Conservation (phyloP, 2,797 vertebrate genomes). For the Cirrhinus mrigala region DNA sequence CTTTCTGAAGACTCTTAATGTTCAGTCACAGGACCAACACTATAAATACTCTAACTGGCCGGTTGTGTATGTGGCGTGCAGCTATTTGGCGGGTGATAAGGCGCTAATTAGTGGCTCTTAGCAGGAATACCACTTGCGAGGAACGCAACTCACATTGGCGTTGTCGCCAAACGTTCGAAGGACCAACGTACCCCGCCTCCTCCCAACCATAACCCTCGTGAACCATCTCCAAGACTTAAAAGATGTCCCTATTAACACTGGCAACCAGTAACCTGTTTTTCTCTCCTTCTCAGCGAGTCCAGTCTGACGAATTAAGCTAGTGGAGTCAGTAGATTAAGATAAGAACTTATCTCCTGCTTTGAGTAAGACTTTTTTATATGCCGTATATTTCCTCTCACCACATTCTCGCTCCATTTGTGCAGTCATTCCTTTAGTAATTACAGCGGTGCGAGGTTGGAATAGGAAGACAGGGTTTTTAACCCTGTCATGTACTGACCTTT, state of each 20-base stretch:
- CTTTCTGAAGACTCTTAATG: conserved; percentile 27
- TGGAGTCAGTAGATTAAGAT: conserved; percentile 98
- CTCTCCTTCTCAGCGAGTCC: conserved; percentile 77
- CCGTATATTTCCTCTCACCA: conserved; percentile 83
- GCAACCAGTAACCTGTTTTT: conserved; percentile 89
- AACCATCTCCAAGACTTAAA: conserved; percentile 87
- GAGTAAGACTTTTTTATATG: conserved; percentile 96
- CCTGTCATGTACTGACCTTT: conserved; percentile 76
- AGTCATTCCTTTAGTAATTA: conserved; percentile 89
- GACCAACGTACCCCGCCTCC: conserved; percentile 80
- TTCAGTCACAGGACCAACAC: conserved; percentile 67
- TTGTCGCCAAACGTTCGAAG: conserved; percentile 82
- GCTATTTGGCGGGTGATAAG: conserved; percentile 82
- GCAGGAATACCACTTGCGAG: conserved; percentile 73
- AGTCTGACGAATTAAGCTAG: conserved; percentile 97
- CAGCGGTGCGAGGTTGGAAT: conserved; percentile 81
- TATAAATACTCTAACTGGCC: conserved; percentile 79
- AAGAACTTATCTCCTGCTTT: conserved; percentile 96
- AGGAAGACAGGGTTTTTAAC: conserved; percentile 79
- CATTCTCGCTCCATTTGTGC: conserved; percentile 51
- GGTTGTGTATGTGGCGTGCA: conserved; percentile 69
- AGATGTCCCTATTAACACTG: conserved; percentile 89
- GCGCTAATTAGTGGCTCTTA: conserved; percentile 85
- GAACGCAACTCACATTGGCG: conserved; percentile 85
- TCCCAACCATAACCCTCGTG: conserved; percentile 71